Conservation (phyloP, 2,888 invertebrate species). For the Heliothis peltigera region DNA sequence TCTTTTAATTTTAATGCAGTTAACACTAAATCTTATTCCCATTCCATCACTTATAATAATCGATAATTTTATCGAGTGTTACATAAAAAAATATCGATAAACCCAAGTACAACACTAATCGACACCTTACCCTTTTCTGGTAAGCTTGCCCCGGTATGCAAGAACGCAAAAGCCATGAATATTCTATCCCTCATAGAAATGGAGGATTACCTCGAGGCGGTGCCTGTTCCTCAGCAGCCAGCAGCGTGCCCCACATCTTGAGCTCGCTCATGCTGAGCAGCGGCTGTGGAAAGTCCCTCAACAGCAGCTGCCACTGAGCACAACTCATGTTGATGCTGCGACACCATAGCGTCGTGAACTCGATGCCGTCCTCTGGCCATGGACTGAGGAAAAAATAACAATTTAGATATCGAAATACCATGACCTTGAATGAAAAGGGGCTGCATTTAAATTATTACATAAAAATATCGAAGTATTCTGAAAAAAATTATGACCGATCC, state of each 20-base stretch:
- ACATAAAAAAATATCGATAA: not conserved
- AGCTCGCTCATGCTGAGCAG: constrained; percentile 95
- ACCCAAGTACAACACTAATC: not conserved
- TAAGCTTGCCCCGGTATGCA: too few relatives aligned
- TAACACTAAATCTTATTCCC: not conserved
- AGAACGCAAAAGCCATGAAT: too few relatives aligned
- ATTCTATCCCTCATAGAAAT: not conserved
- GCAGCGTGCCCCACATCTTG: constrained; percentile 96
- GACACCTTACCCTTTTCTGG: too few relatives aligned
- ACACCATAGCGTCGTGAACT: constrained; percentile 98
- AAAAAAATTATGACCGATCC: too few relatives aligned
- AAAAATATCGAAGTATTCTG: too few relatives aligned
- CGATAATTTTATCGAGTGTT: not conserved
- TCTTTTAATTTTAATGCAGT: too few relatives aligned
- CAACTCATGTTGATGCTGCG: constrained; percentile 95
- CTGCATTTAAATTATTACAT: too few relatives aligned
- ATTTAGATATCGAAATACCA: not conserved
- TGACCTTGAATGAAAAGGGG: too few relatives aligned
- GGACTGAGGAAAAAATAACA: constrained; percentile 88
- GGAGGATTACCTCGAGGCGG: constrained; percentile 66
- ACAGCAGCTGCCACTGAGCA: constrained; percentile 95
- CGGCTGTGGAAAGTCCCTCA: constrained; percentile 98
- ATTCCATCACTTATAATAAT: not conserved
- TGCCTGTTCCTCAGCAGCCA: constrained; percentile 96
- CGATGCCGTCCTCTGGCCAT: constrained; percentile 96